Base-by-base conservation (phyloP, 2,888 invertebrate species). In the Xestia ashworthii region DNA sequence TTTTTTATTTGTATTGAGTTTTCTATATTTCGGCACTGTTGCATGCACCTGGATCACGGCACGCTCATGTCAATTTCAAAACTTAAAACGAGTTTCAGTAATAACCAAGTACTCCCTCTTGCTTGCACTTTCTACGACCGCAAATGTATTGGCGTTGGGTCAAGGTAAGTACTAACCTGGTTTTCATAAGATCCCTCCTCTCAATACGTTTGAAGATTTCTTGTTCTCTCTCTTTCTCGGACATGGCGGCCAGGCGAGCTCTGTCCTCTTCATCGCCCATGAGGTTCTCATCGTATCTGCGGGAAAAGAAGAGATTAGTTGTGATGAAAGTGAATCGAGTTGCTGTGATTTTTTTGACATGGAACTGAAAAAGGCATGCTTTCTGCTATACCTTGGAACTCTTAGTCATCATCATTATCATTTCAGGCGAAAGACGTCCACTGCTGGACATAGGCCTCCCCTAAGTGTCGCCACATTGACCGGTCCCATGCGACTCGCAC, bases 201-300 rank as follows among this genome's bases (percentile, higher is more conserved):
- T 99, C 99, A 71, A 99, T 99, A 72, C 99, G 97, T 93, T 99
- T 99, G 94, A 99, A 99, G 88, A 99, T 98, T 95, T 99, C 99
- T 76, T 99, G 99, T 95, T 99, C 99, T 65, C 99, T 97, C 92
- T 99, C 99, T 91, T 99, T 99, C 93, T 99, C 99, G 0, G 99
- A 99, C 97, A 99, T 98, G 82, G 98, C 98, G 19, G 99, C 99
- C 66, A 99, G 96, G 0, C 98, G 97, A 2, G 98, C 98, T 89
- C 99, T 98, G 96, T 99, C 99, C 87, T 99, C 99, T 80, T 99
- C 99, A 94, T 99, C 99, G 0, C 99, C 99, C 98, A 99, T 99
- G 48, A 99, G 97, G 92, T 99, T 98, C 84, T 99, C 99, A 93
- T 99, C 99, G 90, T 98, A 99, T 0, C 97, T 97, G 88, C 0